A percentile compares a stretch with the other conserved stretches of the same genome.
Evolutionary conservation across 2,797 vertebrate genomes (phyloP).

Genomic region (Ceyx erithaca): DNA sequence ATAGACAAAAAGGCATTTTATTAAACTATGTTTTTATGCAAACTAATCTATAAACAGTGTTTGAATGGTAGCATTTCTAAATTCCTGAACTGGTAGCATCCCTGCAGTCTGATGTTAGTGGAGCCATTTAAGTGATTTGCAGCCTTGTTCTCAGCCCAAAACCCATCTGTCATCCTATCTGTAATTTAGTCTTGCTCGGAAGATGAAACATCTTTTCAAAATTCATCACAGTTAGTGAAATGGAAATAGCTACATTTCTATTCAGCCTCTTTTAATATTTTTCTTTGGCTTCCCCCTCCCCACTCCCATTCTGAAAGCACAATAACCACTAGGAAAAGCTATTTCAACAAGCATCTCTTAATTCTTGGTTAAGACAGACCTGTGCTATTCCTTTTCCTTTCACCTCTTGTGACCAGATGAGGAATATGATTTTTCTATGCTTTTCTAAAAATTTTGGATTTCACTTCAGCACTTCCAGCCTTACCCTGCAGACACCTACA

Average conservation of each 20-base stretch:
- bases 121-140: conserved; percentile 1
- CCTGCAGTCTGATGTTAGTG: not conserved
- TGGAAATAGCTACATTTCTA: conserved; percentile 17
- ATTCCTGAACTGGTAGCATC: not conserved
- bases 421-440: not conserved
- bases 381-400: not conserved
- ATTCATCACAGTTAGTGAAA: not conserved
- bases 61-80: not conserved
- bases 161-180: conserved; percentile 37
- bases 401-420: not conserved
- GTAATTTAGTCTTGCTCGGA: conserved; percentile 26
- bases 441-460: not conserved
- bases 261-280: conserved; percentile 3
- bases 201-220: conserved; percentile 55
- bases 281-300: not conserved
- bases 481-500: not conserved
- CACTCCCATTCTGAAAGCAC: not conserved
- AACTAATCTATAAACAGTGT: not conserved
- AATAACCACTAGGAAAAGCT: not conserved
- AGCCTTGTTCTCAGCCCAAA: conserved; percentile 1
- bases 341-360: not conserved
- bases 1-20: not conserved
- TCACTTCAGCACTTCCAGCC: not conserved
- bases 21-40: not conserved
- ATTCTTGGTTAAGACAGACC: not conserved